Percentiles rank a stretch among this genome's conserved stretches.
phyloP scores from a whole-genome alignment of 2,113 vertebrate species.

The Poeciliopsis retropinna region DNA sequence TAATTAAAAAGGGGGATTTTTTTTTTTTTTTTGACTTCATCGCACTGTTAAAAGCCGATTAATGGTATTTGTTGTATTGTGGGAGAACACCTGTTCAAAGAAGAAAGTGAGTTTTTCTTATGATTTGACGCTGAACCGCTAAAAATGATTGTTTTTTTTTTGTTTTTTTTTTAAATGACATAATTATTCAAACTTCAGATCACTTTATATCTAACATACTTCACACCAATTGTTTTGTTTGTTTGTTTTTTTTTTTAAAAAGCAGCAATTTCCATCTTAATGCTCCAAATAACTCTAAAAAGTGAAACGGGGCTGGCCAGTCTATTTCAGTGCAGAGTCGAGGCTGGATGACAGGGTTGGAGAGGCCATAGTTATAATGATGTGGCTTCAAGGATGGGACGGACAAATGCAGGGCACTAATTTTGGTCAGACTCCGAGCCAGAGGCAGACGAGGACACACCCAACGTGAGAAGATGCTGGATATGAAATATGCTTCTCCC shows the following conservation, averaged over 20 bases:
- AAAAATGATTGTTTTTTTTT: neutral
- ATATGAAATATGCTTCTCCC: conserved; percentile 28
- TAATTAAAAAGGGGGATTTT: neutral
- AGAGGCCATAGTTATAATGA: conserved; percentile 72
- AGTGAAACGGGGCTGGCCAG: conserved; percentile 8
- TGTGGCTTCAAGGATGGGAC: conserved; percentile 69
- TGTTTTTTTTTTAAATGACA: neutral
- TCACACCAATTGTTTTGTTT: neutral
- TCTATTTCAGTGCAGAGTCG: conserved; percentile 70
- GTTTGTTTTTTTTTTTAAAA: neutral
- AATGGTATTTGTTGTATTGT: neutral
- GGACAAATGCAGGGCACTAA: conserved; percentile 77
- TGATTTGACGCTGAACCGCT: neutral
- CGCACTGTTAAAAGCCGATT: conserved; percentile 4
- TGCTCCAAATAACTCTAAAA: conserved; percentile 21
- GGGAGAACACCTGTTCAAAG: neutral
- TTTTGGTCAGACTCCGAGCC: conserved; percentile 75
- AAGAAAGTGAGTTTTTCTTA: neutral
- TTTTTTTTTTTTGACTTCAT: neutral
- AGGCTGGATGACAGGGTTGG: conserved; percentile 71
- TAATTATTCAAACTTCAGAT: neutral
- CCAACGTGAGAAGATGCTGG: conserved; percentile 60
- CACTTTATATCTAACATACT: conserved; percentile 27
- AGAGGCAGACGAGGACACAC: conserved; percentile 74
- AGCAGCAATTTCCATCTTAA: neutral